Percentiles rank a stretch among this genome's conserved stretches.
phyloP scores from a whole-genome alignment of 2,797 vertebrate species.

The Rhynchotus rufescens region DNA sequence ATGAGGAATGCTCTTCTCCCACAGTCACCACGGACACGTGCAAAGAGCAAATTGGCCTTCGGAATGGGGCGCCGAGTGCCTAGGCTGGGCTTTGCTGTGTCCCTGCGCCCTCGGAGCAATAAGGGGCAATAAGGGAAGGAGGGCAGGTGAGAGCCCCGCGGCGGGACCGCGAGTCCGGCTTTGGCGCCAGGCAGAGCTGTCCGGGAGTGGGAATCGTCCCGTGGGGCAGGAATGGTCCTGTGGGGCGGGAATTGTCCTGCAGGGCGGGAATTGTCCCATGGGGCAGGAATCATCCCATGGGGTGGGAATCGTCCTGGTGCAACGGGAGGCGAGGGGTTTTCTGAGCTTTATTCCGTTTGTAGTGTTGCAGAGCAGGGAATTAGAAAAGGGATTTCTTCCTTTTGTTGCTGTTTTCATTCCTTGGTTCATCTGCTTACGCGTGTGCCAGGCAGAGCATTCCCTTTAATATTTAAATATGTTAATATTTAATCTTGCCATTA shows the following conservation, averaged over 20 bases:
- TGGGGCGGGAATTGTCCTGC: too few relatives aligned
- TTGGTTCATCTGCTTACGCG: background rate
- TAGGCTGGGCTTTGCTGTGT: background rate
- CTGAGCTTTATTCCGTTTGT: too few relatives aligned
- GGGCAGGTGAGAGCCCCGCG: background rate
- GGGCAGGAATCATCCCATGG: too few relatives aligned
- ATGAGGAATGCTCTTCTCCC: background rate
- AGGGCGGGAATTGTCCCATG: too few relatives aligned
- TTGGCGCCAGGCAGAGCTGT: too few relatives aligned
- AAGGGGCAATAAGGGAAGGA: background rate
- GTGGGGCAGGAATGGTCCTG: too few relatives aligned
- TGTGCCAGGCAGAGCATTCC: background rate
- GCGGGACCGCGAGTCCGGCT: too few relatives aligned
- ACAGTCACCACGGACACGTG: background rate
- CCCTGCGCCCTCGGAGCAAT: too few relatives aligned
- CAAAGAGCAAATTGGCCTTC: background rate
- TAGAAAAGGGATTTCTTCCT: background rate
- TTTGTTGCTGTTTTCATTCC: background rate
- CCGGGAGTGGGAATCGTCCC: too few relatives aligned
- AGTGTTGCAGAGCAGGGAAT: too few relatives aligned
- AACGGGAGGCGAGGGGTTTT: too few relatives aligned
- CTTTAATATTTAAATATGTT: background rate
- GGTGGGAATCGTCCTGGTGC: too few relatives aligned
- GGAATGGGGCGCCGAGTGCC: background rate
- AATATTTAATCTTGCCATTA: constrained; percentile 47